A percentile compares a stretch with the other conserved stretches of the same genome.
These are phyloP conservation scores for Zoanthus gigantus DNA, from an alignment of 92 coral and sea anemone species.

Conservation along the genomic window DNA sequence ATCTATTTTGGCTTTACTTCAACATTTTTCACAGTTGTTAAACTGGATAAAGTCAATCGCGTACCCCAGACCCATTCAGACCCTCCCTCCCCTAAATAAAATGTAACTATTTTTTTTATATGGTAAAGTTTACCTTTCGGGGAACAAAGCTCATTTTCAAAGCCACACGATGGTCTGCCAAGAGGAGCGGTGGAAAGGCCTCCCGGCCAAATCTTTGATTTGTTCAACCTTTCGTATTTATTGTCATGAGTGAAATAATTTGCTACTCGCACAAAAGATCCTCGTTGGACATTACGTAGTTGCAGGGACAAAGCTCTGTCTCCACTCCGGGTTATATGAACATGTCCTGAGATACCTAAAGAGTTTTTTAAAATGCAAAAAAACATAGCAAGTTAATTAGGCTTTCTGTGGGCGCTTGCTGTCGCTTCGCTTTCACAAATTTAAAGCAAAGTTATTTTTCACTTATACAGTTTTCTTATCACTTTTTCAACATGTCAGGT, in stretches of 20 bases:
- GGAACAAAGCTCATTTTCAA: constrained; percentile 71
- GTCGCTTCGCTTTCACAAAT: too few species aligned
- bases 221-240: constrained; percentile 41
- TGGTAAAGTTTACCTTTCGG: constrained; percentile 52
- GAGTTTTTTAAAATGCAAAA: background rate
- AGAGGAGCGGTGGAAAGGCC: constrained; percentile 65
- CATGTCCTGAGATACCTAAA: constrained; percentile 71
- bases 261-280: constrained; percentile 52
- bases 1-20: too few species aligned
- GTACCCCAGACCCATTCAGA: too few species aligned
- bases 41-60: too few species aligned
- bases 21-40: too few species aligned
- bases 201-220: constrained; percentile 74
- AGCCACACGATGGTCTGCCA: constrained; percentile 86
- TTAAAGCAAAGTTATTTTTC: background rate
- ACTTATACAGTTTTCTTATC: background rate
- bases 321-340: constrained; percentile 68
- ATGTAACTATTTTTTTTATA: too few species aligned
- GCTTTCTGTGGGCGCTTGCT: background rate
- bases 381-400: background rate
- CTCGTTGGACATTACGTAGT: constrained; percentile 62
- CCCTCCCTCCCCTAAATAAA: too few species aligned
- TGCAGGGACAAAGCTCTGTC: constrained; percentile 69
- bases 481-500: too few species aligned
- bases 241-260: constrained; percentile 49